These are phyloP conservation scores for Maccullochella peelii DNA, from an alignment of 2,113 vertebrate species.

Conservation along the genomic window DNA sequence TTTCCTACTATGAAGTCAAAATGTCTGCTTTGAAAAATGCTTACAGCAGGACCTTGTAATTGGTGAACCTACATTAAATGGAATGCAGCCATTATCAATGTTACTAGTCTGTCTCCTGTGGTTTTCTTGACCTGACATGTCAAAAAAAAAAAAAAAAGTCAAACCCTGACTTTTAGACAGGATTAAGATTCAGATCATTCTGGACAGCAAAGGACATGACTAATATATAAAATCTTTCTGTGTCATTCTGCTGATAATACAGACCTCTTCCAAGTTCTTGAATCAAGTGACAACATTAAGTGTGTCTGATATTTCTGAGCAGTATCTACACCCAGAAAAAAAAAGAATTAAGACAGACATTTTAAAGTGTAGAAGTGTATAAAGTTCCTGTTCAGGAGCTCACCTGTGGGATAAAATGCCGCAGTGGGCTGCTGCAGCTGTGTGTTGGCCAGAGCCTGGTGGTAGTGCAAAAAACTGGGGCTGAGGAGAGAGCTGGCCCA, in stretches of 20 bases:
- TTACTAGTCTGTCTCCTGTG: no score
- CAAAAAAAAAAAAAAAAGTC: no score
- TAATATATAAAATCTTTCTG: not conserved
- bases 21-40: not conserved
- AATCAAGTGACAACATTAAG: not conserved
- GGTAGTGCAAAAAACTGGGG: slow-evolving; percentile 97
- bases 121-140: no score
- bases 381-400: slow-evolving; percentile 26
- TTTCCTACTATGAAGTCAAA: not conserved
- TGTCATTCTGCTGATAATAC: not conserved
- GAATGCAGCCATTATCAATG: not conserved
- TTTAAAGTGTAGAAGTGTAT: not conserved
- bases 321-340: not conserved
- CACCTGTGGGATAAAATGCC: slow-evolving; percentile 95
- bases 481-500: slow-evolving; percentile 92
- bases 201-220: not conserved
- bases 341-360: not conserved
- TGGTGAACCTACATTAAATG: not conserved
- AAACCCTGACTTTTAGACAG: not conserved
- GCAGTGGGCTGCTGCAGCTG: slow-evolving; percentile 92
- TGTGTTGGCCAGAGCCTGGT: slow-evolving; percentile 94
- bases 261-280: not conserved
- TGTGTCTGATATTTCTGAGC: not conserved
- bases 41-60: not conserved
- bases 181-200: not conserved